These are phyloP conservation scores for Kryptopterus vitreolus DNA, from an alignment of 2,797 vertebrate genomes.

Conservation along the genomic window DNA sequence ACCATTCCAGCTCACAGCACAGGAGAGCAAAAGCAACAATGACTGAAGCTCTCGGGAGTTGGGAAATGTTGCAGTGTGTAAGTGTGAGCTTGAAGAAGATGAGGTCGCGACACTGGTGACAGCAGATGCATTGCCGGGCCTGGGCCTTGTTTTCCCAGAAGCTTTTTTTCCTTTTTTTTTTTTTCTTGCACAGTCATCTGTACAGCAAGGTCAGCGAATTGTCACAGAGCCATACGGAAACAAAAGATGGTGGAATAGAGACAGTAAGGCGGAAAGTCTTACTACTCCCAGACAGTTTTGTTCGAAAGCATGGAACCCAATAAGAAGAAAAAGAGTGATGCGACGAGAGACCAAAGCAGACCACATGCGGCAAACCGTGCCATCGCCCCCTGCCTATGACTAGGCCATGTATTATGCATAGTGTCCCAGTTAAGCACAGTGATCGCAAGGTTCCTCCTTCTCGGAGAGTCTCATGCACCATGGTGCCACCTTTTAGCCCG, in stretches of 20 bases:
- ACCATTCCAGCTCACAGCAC: conserved; percentile 13
- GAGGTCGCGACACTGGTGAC: conserved; percentile 26
- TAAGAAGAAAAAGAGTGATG: conserved; percentile 19
- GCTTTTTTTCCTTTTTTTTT: conserved; percentile 35
- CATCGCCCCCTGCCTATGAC: conserved; percentile 18
- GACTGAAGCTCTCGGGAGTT: conserved; percentile 31
- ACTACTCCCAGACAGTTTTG: conserved; percentile 3
- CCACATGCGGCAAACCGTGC: conserved; percentile 11
- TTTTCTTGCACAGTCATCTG: conserved; percentile 6
- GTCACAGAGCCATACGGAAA: conserved; percentile 19
- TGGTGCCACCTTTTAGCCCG: conserved; percentile 14
- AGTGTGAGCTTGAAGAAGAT: conserved; percentile 33
- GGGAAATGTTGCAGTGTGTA: conserved; percentile 28
- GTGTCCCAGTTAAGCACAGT: conserved; percentile 18
- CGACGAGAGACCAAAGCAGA: neutral
- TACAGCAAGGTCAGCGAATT: conserved; percentile 42
- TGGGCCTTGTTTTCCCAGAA: conserved; percentile 37
- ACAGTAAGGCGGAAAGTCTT: conserved; percentile 4
- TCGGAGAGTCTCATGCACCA: conserved; percentile 5
- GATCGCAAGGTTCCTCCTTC: conserved; percentile 28
- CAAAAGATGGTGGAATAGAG: neutral
- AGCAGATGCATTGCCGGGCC: conserved; percentile 33
- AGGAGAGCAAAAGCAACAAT: conserved; percentile 26
- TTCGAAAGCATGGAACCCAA: conserved; percentile 36
- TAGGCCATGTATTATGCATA: conserved; percentile 53